Evolutionary conservation across 2,888 invertebrate genomes (phyloP).

Genomic region (Eupeodes latifasciatus): DNA sequence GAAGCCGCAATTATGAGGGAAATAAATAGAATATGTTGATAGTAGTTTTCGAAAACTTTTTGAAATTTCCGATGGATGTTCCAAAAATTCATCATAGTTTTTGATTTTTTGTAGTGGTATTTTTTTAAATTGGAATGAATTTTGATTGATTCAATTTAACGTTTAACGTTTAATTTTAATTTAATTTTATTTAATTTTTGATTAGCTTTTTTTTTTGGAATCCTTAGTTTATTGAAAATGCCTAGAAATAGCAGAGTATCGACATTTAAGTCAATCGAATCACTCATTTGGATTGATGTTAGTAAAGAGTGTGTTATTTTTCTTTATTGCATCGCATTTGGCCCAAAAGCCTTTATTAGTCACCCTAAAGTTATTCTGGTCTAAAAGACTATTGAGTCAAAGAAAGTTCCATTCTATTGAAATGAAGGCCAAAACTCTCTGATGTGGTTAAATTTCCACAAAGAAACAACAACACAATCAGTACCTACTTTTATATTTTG

Average conservation of each 20-base stretch:
- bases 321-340: no score
- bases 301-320: no score
- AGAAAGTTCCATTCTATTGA: neutral
- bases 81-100: slow-evolving; percentile 51
- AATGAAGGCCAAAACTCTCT: neutral
- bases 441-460: neutral
- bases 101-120: neutral
- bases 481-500: neutral
- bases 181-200: no score
- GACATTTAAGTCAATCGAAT: no score
- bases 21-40: slow-evolving; percentile 78
- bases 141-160: neutral
- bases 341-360: neutral
- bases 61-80: slow-evolving; percentile 61
- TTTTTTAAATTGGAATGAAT: neutral
- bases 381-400: neutral
- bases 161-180: no score
- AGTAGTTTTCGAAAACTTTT: slow-evolving; percentile 78
- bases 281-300: neutral
- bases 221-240: neutral
- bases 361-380: neutral
- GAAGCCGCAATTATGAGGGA: slow-evolving; percentile 76
- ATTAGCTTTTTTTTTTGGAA: neutral
- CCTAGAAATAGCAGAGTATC: neutral
- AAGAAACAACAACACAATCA: neutral